A percentile compares a stretch with the other conserved stretches of the same genome.
Evolutionary conservation across 2,113 vertebrate genomes (phyloP).

Genomic region (Myocastor coypus): DNA sequence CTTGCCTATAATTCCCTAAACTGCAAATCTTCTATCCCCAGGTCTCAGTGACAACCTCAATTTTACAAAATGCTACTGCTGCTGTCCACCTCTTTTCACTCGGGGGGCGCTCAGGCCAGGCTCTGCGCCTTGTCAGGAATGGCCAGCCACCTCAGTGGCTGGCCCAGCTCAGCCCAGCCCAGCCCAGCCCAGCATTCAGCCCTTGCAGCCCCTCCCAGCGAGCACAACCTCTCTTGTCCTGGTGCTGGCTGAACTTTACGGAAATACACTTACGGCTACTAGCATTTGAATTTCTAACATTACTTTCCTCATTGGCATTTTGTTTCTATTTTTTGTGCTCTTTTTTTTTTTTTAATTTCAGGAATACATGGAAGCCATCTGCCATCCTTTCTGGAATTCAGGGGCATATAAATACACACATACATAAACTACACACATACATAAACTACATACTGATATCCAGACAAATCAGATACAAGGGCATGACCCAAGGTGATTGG

Average conservation of each 20-base stretch:
- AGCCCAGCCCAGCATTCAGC: accelerated
- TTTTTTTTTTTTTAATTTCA: conserved; percentile 41
- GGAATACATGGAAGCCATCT: conserved; percentile 70
- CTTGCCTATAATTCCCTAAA: neutral
- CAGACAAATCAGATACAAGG: conserved; percentile 43
- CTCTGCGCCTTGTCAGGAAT: neutral
- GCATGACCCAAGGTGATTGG: conserved; percentile 10
- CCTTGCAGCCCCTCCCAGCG: neutral
- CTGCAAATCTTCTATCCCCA: neutral
- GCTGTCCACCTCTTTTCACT: neutral
- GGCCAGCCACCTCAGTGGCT: neutral
- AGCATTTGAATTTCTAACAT: conserved; percentile 54
- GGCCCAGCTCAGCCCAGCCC: neutral
- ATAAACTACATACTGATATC: conserved; percentile 65
- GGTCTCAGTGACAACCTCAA: neutral
- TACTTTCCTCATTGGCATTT: conserved; percentile 65
- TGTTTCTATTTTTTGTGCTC: conserved; percentile 71
- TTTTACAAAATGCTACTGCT: neutral
- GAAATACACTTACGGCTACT: neutral
- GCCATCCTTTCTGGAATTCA: conserved; percentile 62
- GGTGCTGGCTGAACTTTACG: neutral
- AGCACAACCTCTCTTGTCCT: neutral
- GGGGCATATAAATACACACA: conserved; percentile 61
- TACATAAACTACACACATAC: conserved; percentile 54
- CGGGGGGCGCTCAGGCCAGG: neutral